Evolutionary conservation across 1,140 invertebrate genomes (phyloP), one percentile per base, ranked within the genome.

Genomic region (Atta cephalotes): DNA sequence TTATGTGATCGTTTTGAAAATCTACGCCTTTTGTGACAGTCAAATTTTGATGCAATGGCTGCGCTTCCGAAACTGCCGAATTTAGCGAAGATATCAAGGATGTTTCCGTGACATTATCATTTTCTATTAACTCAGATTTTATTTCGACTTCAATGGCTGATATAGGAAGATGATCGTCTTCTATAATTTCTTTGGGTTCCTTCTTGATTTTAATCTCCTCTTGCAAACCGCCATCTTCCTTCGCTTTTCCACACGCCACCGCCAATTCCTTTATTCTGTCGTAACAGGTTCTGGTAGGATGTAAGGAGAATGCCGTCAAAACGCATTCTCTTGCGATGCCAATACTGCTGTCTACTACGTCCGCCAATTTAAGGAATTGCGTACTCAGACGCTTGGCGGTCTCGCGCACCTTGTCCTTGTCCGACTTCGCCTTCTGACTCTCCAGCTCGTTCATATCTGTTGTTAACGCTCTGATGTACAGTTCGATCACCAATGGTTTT

Each of bases 381-480:
- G 92, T 92, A 72, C 96, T 96, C 77, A 97, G 91, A 68, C 95
- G 94, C 65, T 95, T 95, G 53, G 96, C 96, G 3, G 95, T 95
- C 87, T 96, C 95, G 28, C 94, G 92, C 25, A 95, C 95, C 90
- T 96, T 96, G 28, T 96, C 95, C 60, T 95, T 94, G 79, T 96
- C 95, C 5, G 93, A 93, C 28, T 96, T 96, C 1, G 95, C 92
- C 93, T 97, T 97, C 56, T 96, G 96, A 85, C 95, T 96, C 92
- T 98, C 97, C 89, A 98, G 91, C 91, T 97, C 96, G 90, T 98
- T 98, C 96, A 97, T 97, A 90, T 97, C 97, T 7, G 96, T 96
- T 5, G 97, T 97, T 74, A 98, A 95, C 0, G 97, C 97, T 79
- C 96, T 95, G 31, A 98, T 97, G 91, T 97, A 97, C 25, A 98